Base-by-base conservation (phyloP, 2,888 invertebrate genomes). In the Cacoxenus indagator region DNA sequence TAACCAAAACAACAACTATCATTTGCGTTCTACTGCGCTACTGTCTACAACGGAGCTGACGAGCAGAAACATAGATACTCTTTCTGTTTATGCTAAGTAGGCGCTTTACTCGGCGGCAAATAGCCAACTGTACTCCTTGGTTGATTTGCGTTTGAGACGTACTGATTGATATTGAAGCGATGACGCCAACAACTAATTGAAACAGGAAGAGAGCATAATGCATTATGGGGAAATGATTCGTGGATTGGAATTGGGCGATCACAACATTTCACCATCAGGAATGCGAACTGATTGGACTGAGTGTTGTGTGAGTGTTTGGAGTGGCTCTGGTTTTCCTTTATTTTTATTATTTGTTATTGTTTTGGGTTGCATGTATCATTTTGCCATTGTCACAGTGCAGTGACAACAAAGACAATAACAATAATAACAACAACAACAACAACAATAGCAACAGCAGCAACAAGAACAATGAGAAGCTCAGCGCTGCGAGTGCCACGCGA, bases 31-130 rank as follows among this genome's bases (percentile, higher is more conserved):
- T 26, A 37, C 11, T 6, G 14, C 11, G 37, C 59, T 22, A 22
- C 37, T 61, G 31, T 11, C 59, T 37, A 19, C n/a, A n/a, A n/a
- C 24, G 26, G 48, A n/a, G 27, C 37, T 43, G 17, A 17, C 17
- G 8, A 9, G 9, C 19, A 48, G 48, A 48, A 6, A 51, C 51
- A 51, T 45, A 26, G 45, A 45, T 62, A 62, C 61, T 62, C 45
- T 45, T 37, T 31, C 26, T 24, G 17, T 43, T 43, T 27, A 74
- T 67, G 71, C 68, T 74, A 72, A 75, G 75, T 78, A 76, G 79
- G 77, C 75, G 78, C 76, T 75, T 64, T 43, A 37, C 37, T 37
- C 14, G 37, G 37, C 17, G 19, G 46, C n/a, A 14, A 19, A 48
- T n/a, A 48, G 17, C 17, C 17, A 14, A 48, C 51, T 22, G 6